These are phyloP conservation scores for Drosophila eohydei DNA, from an alignment of 2,888 invertebrate genomes.

Conservation along the genomic window DNA sequence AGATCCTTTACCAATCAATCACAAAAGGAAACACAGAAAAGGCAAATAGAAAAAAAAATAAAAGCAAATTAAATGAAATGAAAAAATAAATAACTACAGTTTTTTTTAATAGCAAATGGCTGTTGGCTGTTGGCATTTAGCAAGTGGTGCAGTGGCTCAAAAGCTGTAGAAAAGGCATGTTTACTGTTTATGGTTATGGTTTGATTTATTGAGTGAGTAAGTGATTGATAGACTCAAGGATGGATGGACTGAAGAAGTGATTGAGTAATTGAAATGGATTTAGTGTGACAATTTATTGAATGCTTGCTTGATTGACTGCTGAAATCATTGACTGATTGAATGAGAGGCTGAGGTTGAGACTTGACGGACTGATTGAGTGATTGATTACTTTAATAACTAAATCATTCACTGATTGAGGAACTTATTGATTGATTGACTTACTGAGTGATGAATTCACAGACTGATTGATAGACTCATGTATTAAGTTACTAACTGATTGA, in stretches of 20 bases:
- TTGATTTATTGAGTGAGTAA: too few relatives aligned
- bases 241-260: not conserved
- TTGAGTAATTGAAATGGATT: not conserved
- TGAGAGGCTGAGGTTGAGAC: not conserved
- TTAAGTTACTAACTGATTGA: too few relatives aligned
- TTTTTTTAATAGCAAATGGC: conserved; percentile 46
- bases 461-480: too few relatives aligned
- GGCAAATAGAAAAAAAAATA: not conserved
- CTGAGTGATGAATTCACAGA: not conserved
- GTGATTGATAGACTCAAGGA: not conserved
- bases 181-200: not conserved
- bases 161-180: not conserved
- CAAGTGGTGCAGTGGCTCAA: conserved; percentile 29
- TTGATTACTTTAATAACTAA: not conserved
- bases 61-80: not conserved
- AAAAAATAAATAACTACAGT: conserved; percentile 36
- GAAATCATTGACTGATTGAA: not conserved
- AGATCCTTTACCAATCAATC: conserved; percentile 55
- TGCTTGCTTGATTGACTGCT: not conserved
- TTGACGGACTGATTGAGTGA: not conserved
- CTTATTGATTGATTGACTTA: not conserved
- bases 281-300: not conserved
- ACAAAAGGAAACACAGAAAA: conserved; percentile 18
- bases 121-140: conserved; percentile 41
- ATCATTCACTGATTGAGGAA: not conserved